Base-by-base conservation (phyloP, 2,113 vertebrate genomes). In the Neodon shergylaensis region DNA sequence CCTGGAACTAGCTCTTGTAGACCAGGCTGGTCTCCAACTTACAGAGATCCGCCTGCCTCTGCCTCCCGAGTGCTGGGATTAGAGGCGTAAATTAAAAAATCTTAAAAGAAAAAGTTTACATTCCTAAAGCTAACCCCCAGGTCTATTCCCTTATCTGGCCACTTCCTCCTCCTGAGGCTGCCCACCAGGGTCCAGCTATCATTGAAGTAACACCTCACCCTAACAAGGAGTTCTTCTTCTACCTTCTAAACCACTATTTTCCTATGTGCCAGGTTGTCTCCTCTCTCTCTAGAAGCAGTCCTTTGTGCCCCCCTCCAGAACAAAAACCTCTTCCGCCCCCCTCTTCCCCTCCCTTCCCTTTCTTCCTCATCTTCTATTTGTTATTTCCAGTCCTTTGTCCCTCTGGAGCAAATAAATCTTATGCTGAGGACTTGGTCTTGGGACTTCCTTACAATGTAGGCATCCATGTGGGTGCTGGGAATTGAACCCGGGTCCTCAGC, bases 341-440 rank as follows among this genome's bases (percentile, higher is more conserved):
- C 65, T 0, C 33, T 5, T 70, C 2, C 12, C 52, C 14, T 7
- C 65, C 3, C 33, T 2, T 36, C 6, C 2, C 52, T 33, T 7
- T 36, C 16, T 2, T 12, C 66, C 33, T 36, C 33, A 17, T n/a
- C 11, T 5, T 66, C 24, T 66, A 3, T 31, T 33, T 68, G 31
- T 68, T 70, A 70, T n/a, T 68, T n/a, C 16, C 68, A n/a, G 68
- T 2, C 33, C 68, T 70, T 36, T 70, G 68, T 70, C 33, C 68
- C 6, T 36, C 68, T 70, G 68, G 33, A 16, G 68, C 33, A 70
- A 70, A 70, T 16, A 70, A 70, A 36, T 70, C 68, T 70, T 33
- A 33, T 70, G 68, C 68, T 70, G 16, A 36, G 68, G 7, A 70
- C 14, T 36, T 17, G 68, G 68, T n/a, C 68, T 68, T 33, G 66